These are phyloP conservation scores for Drosophila burlai DNA, from an alignment of 1,140 invertebrate genomes.

Conservation along the genomic window DNA sequence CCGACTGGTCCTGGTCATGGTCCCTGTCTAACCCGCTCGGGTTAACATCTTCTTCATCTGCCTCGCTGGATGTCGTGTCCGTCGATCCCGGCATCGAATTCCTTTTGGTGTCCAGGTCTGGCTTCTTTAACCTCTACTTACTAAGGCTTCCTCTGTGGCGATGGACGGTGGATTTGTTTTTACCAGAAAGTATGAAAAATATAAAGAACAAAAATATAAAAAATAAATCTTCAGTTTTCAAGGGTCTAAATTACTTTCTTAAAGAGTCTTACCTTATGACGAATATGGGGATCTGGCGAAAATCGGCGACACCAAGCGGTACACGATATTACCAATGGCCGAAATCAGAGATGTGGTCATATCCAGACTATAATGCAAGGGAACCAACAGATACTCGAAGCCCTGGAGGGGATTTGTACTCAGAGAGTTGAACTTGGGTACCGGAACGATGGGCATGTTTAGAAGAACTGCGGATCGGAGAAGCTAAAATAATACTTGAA, in stretches of 20 bases:
- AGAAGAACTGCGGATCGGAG: too few relatives aligned
- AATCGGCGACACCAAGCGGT: conserved; percentile 33
- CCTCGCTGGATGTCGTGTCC: conserved; percentile 21
- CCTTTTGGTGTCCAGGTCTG: conserved; percentile 43
- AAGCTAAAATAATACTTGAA: background rate
- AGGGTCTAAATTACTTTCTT: too few relatives aligned
- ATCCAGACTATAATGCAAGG: conserved; percentile 19
- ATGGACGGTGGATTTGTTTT: conserved; percentile 17
- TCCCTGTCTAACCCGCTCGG: conserved; percentile 36
- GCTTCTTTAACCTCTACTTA: conserved; percentile 39
- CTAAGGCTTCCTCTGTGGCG: conserved; percentile 26
- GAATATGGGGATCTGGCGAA: conserved; percentile 4
- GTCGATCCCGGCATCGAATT: conserved; percentile 31
- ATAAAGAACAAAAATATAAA: too few relatives aligned
- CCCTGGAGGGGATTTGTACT: conserved; percentile 12
- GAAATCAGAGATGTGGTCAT: conserved; percentile 21
- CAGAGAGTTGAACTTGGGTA: background rate
- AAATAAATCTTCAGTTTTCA: too few relatives aligned
- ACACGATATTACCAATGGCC: conserved; percentile 11
- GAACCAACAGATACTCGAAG: conserved; percentile 23
- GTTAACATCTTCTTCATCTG: conserved; percentile 57
- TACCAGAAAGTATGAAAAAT: background rate
- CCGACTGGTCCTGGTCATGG: conserved; percentile 53
- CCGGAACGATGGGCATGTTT: conserved; percentile 20
- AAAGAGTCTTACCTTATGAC: background rate